Evolutionary conservation across 2,113 vertebrate species (phyloP).

Genomic region (Nymphicus hollandicus): DNA sequence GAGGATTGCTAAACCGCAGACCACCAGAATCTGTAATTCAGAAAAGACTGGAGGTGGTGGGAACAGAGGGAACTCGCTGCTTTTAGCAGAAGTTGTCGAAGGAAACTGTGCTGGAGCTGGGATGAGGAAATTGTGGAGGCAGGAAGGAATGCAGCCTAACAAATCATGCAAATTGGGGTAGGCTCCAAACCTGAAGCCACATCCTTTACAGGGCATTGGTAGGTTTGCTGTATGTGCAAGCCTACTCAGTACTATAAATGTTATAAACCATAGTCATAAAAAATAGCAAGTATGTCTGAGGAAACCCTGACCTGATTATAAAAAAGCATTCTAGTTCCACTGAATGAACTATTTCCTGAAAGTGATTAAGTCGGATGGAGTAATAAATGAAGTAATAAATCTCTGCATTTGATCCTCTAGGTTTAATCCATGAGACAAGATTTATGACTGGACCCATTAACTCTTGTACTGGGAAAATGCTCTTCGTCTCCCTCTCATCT

Average conservation of each 20-base stretch:
- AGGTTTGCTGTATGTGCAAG: neutral
- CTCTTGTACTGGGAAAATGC: neutral
- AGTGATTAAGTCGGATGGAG: constrained; percentile 35
- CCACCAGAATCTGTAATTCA: neutral
- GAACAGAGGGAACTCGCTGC: neutral
- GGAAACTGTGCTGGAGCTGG: neutral
- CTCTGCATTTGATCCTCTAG: constrained; percentile 42
- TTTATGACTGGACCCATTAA: constrained; percentile 49
- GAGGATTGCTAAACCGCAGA: rapidly evolving
- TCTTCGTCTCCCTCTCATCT: neutral
- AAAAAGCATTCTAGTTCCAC: constrained; percentile 37
- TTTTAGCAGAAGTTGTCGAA: neutral
- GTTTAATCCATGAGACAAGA: constrained; percentile 46
- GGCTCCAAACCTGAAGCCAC: neutral
- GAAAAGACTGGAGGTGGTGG: neutral
- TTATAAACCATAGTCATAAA: constrained; percentile 17
- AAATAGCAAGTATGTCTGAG: constrained; percentile 42
- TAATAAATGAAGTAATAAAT: constrained; percentile 63
- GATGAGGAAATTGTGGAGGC: neutral
- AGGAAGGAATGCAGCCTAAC: neutral
- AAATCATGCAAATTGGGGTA: neutral
- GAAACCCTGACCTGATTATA: constrained; percentile 47
- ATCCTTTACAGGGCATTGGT: neutral
- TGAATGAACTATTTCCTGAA: constrained; percentile 48
- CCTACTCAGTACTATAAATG: neutral